These are phyloP conservation scores for Calameuta pallipes DNA, from an alignment of 2,888 invertebrate species.

Conservation along the genomic window DNA sequence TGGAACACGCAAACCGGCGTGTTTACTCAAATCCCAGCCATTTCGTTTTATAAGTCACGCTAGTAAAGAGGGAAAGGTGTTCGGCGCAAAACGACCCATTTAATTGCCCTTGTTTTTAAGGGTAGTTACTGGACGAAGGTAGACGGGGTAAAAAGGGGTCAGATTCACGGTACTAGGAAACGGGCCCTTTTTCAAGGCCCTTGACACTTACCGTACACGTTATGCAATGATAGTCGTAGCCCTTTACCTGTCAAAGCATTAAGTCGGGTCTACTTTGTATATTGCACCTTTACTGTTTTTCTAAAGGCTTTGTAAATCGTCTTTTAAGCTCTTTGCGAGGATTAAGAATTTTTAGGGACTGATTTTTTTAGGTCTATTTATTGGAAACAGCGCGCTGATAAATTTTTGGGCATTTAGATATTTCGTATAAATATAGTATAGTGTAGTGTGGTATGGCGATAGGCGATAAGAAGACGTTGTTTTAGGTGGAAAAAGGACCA, in stretches of 20 bases:
- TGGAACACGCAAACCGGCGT: conserved; percentile 36
- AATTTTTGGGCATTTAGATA: not conserved
- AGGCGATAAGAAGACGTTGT: not conserved
- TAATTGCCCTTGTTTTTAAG: conserved; percentile 39
- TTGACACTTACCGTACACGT: not conserved
- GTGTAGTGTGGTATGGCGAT: not conserved
- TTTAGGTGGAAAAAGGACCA: not conserved
- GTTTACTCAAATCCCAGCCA: conserved; percentile 14
- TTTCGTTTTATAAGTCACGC: conserved; percentile 36
- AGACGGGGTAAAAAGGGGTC: conserved; percentile 28
- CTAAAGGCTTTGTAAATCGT: too few relatives aligned
- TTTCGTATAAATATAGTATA: not conserved
- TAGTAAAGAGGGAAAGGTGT: conserved; percentile 33
- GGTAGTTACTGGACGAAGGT: conserved; percentile 4
- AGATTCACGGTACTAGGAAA: not conserved
- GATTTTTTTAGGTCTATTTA: not conserved
- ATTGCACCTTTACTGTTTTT: not conserved
- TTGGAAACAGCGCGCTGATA: not conserved
- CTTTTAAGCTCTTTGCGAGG: not conserved
- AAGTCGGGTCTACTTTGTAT: not conserved
- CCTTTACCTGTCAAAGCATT: not conserved
- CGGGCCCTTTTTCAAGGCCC: not conserved
- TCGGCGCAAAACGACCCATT: conserved; percentile 30
- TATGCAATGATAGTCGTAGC: not conserved
- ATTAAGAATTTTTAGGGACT: not conserved